Evolutionary conservation across 1,140 invertebrate genomes (phyloP).

Genomic region (Trialeurodes vaporariorum): DNA sequence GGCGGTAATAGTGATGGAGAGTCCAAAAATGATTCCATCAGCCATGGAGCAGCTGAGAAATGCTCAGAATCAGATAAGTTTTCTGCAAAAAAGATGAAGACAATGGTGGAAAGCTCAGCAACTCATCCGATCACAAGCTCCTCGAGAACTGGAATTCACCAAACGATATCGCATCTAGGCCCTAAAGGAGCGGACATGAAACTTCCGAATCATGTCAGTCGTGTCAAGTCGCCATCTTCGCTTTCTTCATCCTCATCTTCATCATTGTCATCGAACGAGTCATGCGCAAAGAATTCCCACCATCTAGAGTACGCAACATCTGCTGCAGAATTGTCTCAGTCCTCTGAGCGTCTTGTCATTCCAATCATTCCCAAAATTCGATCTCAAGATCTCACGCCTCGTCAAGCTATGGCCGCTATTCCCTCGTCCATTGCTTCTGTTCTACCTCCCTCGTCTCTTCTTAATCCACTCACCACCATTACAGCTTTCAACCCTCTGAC

Average conservation of each 20-base stretch:
- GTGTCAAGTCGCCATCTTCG: slow-evolving; percentile 28
- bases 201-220: not conserved
- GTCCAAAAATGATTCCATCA: not conserved
- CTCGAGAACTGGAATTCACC: not conserved
- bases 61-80: not conserved
- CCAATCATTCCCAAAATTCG: slow-evolving; percentile 45
- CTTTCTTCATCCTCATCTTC: no score
- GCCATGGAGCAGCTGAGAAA: not conserved
- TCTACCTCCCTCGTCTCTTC: slow-evolving; percentile 32
- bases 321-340: no score
- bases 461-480: slow-evolving; percentile 40
- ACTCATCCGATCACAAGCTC: not conserved
- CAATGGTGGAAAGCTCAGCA: not conserved
- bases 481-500: slow-evolving; percentile 59
- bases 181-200: not conserved
- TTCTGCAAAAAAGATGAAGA: not conserved
- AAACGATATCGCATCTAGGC: not conserved
- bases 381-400: slow-evolving; percentile 40
- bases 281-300: no score
- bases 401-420: slow-evolving; percentile 21
- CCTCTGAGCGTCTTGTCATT: slow-evolving; percentile 41
- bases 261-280: no score
- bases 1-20: not conserved
- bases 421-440: slow-evolving; percentile 25
- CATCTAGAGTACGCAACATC: no score